Base-by-base conservation (phyloP, 2,888 invertebrate species). In the Phoronis australis region DNA sequence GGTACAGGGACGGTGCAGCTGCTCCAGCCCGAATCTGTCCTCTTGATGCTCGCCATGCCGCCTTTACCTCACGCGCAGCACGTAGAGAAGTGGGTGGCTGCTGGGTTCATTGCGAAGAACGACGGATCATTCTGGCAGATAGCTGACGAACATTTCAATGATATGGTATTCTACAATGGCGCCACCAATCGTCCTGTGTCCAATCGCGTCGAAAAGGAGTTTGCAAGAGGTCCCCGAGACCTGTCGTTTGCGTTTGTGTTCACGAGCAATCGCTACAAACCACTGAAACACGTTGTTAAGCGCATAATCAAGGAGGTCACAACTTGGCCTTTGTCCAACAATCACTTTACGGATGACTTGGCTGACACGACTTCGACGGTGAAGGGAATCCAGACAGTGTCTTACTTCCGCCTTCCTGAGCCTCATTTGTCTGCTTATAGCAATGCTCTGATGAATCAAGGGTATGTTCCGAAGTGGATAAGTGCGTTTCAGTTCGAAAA, bases 1-100 rank as follows among this genome's bases (percentile, higher is more conserved):
- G 63, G 62, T 12, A 31, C 31, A 31, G 31, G 31, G n/a, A 9
- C 9, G 9, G 15, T 15, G 15, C 31, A 31, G 31, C 9, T 31
- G 9, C 31, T 31, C 9, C 9, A 31, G 31, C 31, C 9, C 9
- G 31, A 31, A 31, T 31, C 31, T 15, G 15, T 31, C 31, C 9
- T 9, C 9, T 15, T 9, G 31, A 31, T 31, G 31, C 31, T 31
- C 15, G 9, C 9, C 9, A 9, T 9, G 15, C 31, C 31, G 31
- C 9, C 9, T 9, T 15, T 31, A 9, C 31, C 31, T 12, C 9
- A 12, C 9, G 9, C 31, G 9, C 31, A 31, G 31, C 31, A 31
- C 31, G 31, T 31, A 15, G 31, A 31, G 9, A 31, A 9, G 15
- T 31, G 31, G 31, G 9, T 12, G 9, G 31, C 31, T 9, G 31